A percentile compares a stretch with the other conserved stretches of the same genome.
Evolutionary conservation across 2,113 vertebrate species (phyloP).

Genomic region (Sebastes schlegelii): DNA sequence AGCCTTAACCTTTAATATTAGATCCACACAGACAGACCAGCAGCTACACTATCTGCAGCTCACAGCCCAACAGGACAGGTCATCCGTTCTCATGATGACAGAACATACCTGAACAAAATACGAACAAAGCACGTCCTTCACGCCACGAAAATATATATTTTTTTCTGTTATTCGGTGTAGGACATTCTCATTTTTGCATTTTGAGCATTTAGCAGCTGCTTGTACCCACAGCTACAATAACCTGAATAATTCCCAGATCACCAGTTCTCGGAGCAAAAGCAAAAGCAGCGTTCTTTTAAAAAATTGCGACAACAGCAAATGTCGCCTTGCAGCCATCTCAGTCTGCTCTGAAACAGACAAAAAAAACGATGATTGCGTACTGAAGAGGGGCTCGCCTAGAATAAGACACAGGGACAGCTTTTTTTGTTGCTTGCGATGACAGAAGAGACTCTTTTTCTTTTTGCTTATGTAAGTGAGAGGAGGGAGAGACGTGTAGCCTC

Average conservation of each 20-base stretch:
- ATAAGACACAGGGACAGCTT: not conserved
- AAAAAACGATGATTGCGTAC: not conserved
- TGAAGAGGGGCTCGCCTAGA: not conserved
- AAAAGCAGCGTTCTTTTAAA: not conserved
- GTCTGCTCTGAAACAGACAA: not conserved
- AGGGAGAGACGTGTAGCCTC: not conserved
- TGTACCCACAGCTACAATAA: no score
- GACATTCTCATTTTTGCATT: not conserved
- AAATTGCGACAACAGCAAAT: not conserved
- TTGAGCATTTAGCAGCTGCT: not conserved
- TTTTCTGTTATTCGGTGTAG: not conserved
- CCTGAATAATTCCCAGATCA: no score
- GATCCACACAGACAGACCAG: not conserved
- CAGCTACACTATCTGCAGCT: slow-evolving; percentile 16
- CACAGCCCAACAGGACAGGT: slow-evolving; percentile 3
- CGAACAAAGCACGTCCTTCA: not conserved
- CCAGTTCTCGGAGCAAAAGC: not conserved
- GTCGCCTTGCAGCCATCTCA: not conserved
- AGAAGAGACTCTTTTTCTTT: not conserved
- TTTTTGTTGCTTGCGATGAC: no score
- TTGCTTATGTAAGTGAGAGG: slow-evolving; percentile 14
- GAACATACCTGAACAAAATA: slow-evolving; percentile 3
- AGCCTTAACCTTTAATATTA: slow-evolving; percentile 39
- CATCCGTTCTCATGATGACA: slow-evolving; percentile 21
- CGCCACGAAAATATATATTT: not conserved